phyloP scores from a whole-genome alignment of 2,888 invertebrate genomes.

The Pristionchus fissidentatus region DNA sequence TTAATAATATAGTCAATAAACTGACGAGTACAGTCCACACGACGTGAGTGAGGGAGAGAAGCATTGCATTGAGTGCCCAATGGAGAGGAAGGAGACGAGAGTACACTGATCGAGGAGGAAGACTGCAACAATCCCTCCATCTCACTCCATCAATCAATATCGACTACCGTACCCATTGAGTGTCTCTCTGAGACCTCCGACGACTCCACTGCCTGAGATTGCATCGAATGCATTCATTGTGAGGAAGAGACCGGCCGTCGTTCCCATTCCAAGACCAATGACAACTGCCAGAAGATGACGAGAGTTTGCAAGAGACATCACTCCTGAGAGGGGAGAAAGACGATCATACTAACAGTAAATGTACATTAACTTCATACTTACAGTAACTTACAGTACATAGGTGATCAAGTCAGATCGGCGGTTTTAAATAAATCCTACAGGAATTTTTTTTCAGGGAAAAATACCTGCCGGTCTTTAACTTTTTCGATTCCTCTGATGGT shows the following conservation, averaged over 20 bases:
- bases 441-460: too few relatives aligned
- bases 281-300: constrained; percentile 92
- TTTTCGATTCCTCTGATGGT: too few relatives aligned
- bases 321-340: too few relatives aligned
- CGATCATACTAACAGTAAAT: too few relatives aligned
- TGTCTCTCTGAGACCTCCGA: constrained; percentile 85
- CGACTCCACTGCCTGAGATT: constrained; percentile 92
- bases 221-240: constrained; percentile 94
- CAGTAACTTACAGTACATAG: too few relatives aligned
- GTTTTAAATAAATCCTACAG: too few relatives aligned
- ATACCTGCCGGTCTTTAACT: too few relatives aligned
- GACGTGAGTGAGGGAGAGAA: constrained; percentile 83
- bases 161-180: constrained; percentile 48
- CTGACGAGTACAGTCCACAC: constrained; percentile 84
- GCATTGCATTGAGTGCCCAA: constrained; percentile 55
- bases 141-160: neutral
- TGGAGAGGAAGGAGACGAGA: constrained; percentile 55
- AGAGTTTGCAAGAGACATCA: constrained; percentile 81
- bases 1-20: neutral
- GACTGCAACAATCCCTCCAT: neutral
- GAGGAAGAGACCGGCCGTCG: constrained; percentile 95
- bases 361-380: too few relatives aligned
- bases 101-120: neutral
- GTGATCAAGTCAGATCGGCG: too few relatives aligned
- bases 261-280: constrained; percentile 77